Percentiles rank a stretch among this genome's conserved stretches.
Conservation (phyloP, 2,113 vertebrate species). For the Myocastor coypus region DNA sequence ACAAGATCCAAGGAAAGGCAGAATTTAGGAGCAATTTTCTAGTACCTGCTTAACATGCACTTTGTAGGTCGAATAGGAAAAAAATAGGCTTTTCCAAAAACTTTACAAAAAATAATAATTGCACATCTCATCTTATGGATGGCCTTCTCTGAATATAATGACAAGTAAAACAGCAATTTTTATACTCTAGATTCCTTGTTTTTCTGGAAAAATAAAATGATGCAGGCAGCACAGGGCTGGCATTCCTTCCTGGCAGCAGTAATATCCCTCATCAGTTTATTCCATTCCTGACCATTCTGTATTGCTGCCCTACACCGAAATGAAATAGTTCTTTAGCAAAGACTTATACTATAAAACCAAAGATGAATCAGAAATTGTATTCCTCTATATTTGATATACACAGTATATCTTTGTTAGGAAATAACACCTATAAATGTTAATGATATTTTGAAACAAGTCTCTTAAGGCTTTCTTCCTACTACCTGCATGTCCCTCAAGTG, state of each 20-base stretch:
- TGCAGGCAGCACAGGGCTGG: neutral
- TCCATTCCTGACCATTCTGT: fast-evolving
- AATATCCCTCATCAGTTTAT: neutral
- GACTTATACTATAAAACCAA: slow-evolving; percentile 45
- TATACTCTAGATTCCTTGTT: neutral
- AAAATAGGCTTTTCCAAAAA: neutral
- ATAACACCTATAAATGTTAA: neutral
- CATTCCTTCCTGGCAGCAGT: neutral
- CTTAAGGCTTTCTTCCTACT: neutral
- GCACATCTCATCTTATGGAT: neutral
- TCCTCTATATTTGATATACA: neutral
- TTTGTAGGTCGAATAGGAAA: neutral
- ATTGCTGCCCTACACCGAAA: neutral
- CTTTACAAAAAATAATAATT: neutral
- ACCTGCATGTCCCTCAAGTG: neutral
- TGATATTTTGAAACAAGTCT: neutral
- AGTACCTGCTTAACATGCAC: neutral
- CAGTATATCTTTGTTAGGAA: neutral
- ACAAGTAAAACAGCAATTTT: neutral
- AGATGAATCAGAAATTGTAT: slow-evolving; percentile 26
- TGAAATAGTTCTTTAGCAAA: slow-evolving; percentile 23
- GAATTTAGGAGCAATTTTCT: slow-evolving; percentile 15
- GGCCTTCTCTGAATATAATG: neutral
- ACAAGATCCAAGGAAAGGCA: neutral
- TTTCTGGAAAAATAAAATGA: slow-evolving; percentile 37